Base-by-base conservation (phyloP, 2,888 invertebrate genomes). In the Mactromeris polynyma region DNA sequence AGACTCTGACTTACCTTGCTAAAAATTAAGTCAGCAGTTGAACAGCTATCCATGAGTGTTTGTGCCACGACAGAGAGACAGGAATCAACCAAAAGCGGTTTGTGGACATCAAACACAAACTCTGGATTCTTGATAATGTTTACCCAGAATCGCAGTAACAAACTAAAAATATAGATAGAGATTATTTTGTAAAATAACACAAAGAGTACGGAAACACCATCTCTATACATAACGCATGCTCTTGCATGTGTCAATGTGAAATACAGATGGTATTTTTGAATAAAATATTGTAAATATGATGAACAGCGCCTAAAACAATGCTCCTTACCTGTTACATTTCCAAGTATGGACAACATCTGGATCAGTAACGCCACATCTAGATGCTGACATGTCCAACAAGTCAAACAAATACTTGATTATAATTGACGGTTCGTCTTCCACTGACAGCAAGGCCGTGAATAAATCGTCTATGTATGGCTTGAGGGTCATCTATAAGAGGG, bases 371-470 rank as follows among this genome's bases (percentile, higher is more conserved):
- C 99, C 98, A 92, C 96, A 95, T 69, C 92, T 89, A 11, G 92
- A 79, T 85, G 99, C 99, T 97, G 99, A 99, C 97, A 99, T 99
- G 97, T 99, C 99, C 96, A 99, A 98, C 97, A 99, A 99, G 97
- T 99, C 99, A 97, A 99, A 99, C 99, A 99, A 99, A 97, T 99
- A 99, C 97, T 99, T 99, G 96, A 99, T 99, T 95, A 99, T 99
- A 94, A 99, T 97, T 89, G 99, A 99, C 95, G 99, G 97, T 88
- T 99, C 98, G 86, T 94, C 93, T n/a, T 86, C 91, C 7, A 93
- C 95, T 21, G 90, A 98, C 87, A 99, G 97, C 95, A 99, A 98
- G 19, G 99, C 99, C 94, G 98, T 98, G 97, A 99, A 98, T 97
- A 99, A 99, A 97, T 99, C 99, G 96, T 99, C 99, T 42, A 99